Evolutionary conservation across 2,888 invertebrate species (phyloP).

Genomic region (Hetaerina titia): DNA sequence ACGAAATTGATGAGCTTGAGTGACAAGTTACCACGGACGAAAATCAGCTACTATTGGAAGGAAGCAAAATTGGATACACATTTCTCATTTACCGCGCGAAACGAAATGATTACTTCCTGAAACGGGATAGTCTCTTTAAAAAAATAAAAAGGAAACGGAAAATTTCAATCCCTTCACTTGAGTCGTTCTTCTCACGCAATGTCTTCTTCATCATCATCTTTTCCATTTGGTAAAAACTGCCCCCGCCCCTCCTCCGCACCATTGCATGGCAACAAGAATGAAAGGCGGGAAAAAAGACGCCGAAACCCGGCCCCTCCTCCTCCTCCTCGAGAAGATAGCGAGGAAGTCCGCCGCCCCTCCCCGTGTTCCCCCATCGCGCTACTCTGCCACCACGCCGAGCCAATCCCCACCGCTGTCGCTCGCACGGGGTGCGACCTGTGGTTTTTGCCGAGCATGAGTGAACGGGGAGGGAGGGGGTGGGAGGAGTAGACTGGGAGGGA

Average conservation of each 20-base stretch:
- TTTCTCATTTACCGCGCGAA: slow-evolving; percentile 22
- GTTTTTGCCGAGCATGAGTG: neutral
- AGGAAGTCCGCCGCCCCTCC: neutral
- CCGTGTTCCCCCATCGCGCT: neutral
- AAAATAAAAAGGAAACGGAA: slow-evolving; percentile 15
- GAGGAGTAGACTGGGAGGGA: neutral
- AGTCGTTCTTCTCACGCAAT: slow-evolving; percentile 47
- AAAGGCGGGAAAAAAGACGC: neutral
- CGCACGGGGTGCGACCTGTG: slow-evolving; percentile 31
- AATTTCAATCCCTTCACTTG: slow-evolving; percentile 44
- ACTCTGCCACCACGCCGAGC: neutral
- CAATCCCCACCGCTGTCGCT: neutral
- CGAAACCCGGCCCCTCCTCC: neutral
- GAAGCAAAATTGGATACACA: slow-evolving; percentile 52
- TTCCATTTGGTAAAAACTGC: neutral
- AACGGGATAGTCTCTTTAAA: slow-evolving; percentile 40
- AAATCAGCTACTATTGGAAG: neutral
- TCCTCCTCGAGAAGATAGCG: neutral
- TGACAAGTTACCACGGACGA: neutral
- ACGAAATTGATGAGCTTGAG: neutral
- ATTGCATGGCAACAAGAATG: slow-evolving; percentile 59
- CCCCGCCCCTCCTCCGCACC: neutral
- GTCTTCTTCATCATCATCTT: slow-evolving; percentile 10
- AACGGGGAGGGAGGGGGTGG: neutral
- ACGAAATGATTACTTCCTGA: slow-evolving; percentile 62